A percentile compares a stretch with the other conserved stretches of the same genome.
phyloP scores from a whole-genome alignment of 2,888 invertebrate species.

The Orchesella flavescens region DNA sequence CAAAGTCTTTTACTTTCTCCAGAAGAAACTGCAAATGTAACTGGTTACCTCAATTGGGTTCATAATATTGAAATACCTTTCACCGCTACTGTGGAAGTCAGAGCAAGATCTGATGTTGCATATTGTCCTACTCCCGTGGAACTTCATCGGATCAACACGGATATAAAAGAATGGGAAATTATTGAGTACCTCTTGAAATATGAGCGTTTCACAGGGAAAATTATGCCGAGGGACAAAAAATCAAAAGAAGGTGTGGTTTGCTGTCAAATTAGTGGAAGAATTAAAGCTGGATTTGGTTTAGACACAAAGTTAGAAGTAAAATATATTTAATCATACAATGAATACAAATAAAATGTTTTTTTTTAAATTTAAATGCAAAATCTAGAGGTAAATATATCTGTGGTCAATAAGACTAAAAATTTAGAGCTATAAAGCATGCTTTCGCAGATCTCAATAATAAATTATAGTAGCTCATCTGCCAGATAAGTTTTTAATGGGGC shows the following conservation, averaged over 20 bases:
- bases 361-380: neutral
- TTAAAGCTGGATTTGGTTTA: constrained; percentile 55
- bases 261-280: constrained; percentile 44
- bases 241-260: constrained; percentile 11
- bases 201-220: constrained; percentile 60
- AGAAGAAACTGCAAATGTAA: constrained; percentile 22
- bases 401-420: too few relatives aligned
- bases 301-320: constrained; percentile 57
- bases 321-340: constrained; percentile 18
- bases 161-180: constrained; percentile 34
- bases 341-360: too few relatives aligned
- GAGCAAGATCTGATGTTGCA: constrained; percentile 37
- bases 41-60: constrained; percentile 54
- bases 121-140: constrained; percentile 31
- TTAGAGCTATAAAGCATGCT: too few relatives aligned
- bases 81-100: constrained; percentile 42
- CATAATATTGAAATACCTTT: constrained; percentile 63
- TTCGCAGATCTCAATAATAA: too few relatives aligned
- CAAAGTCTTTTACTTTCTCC: constrained; percentile 29
- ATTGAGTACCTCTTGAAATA: constrained; percentile 60
- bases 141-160: constrained; percentile 27
- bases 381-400: too few relatives aligned
- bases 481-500: too few relatives aligned
- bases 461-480: too few relatives aligned
- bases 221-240: constrained; percentile 22